These are phyloP conservation scores for Drosophila sp. DNA, from an alignment of 1,140 invertebrate species.

Conservation along the genomic window DNA sequence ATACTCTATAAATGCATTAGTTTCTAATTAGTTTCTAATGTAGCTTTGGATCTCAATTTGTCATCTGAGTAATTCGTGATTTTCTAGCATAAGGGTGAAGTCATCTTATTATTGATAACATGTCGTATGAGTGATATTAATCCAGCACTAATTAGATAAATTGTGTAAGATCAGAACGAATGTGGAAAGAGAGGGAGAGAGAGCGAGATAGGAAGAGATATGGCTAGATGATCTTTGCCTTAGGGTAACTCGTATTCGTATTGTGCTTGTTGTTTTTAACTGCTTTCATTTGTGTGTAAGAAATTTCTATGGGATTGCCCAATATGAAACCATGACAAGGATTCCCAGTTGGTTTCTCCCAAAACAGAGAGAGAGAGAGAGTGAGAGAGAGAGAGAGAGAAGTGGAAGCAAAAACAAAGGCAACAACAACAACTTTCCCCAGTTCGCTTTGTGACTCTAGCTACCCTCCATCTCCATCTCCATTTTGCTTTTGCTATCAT, in stretches of 20 bases:
- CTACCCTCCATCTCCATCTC: not conserved
- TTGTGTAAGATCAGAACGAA: too few relatives aligned
- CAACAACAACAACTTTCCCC: not conserved
- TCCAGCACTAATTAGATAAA: not conserved
- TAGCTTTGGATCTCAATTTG: too few relatives aligned
- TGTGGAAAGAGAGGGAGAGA: too few relatives aligned
- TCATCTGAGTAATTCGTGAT: too few relatives aligned
- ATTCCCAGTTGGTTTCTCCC: not conserved
- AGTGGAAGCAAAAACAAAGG: not conserved
- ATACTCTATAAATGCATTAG: too few relatives aligned
- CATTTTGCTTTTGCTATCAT: slow-evolving; percentile 9
- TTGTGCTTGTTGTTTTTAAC: not conserved
- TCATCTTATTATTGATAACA: not conserved
- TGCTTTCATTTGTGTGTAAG: slow-evolving; percentile 4
- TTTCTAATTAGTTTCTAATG: too few relatives aligned
- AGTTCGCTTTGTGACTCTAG: slow-evolving; percentile 1
- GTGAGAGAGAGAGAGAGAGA: too few relatives aligned
- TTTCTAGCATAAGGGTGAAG: too few relatives aligned
- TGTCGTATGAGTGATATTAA: not conserved
- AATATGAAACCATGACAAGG: not conserved
- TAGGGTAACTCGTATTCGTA: not conserved
- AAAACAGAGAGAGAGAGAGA: not conserved
- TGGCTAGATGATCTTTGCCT: too few relatives aligned
- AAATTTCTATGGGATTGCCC: slow-evolving; percentile 5
- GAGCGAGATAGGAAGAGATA: too few relatives aligned